Conservation (phyloP, 2,888 invertebrate species). For the Lycia hirtaria region DNA sequence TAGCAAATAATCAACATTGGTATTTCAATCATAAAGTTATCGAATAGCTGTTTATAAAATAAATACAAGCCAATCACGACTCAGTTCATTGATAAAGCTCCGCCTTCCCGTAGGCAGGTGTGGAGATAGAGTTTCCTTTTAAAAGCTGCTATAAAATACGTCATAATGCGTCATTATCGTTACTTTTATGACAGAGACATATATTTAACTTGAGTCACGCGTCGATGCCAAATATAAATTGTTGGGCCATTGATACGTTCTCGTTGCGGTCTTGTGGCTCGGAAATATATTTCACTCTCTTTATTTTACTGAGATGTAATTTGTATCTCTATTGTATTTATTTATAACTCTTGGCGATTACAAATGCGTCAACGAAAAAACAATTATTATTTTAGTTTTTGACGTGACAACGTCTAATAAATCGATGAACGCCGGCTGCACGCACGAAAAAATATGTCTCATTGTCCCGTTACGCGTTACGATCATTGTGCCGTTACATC, state of each 20-base stretch:
- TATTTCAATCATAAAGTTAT: neutral
- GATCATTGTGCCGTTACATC: too few relatives aligned
- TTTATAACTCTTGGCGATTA: neutral
- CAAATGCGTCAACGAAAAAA: neutral
- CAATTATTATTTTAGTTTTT: too few relatives aligned
- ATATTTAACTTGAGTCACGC: conserved; percentile 24
- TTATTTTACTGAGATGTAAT: neutral
- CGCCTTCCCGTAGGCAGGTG: conserved; percentile 27
- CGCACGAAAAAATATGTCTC: too few relatives aligned
- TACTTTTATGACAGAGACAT: conserved; percentile 21
- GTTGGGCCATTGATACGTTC: conserved; percentile 10
- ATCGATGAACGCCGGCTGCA: too few relatives aligned
- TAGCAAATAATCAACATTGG: neutral
- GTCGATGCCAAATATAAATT: conserved; percentile 20
- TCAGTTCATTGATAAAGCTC: conserved; percentile 14
- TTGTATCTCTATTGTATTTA: neutral
- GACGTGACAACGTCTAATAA: too few relatives aligned
- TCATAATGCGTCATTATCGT: conserved; percentile 19
- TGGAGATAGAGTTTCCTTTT: conserved; percentile 26
- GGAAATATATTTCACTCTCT: conserved; percentile 8
- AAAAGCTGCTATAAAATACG: conserved; percentile 23
- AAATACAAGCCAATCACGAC: conserved; percentile 33
- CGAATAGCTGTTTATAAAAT: conserved; percentile 34
- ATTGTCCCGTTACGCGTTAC: too few relatives aligned
- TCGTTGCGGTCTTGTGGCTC: conserved; percentile 6